These are phyloP conservation scores for Enteromius fasciolatus DNA, from an alignment of 2,797 vertebrate species.

Conservation along the genomic window DNA sequence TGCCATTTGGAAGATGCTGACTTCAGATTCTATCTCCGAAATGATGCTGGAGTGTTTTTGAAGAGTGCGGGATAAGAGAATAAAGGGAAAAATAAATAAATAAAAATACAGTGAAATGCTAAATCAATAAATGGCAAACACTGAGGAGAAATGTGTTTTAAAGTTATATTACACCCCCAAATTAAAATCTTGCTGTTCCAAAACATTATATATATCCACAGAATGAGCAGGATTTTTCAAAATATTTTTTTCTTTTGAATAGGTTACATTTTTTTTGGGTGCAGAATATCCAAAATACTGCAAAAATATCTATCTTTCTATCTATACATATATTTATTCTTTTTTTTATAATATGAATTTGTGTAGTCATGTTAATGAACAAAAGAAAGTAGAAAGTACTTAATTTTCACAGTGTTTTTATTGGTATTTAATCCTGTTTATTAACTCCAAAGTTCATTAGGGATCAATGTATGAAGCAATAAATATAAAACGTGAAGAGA, in stretches of 20 bases:
- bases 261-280: too few relatives aligned
- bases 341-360: background rate
- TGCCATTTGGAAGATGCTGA: background rate
- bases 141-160: background rate
- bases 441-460: slow-evolving; percentile 16
- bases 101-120: background rate
- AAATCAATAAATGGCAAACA: background rate
- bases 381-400: background rate
- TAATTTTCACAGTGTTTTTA: too few relatives aligned
- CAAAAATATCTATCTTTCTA: too few relatives aligned
- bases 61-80: background rate
- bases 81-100: background rate
- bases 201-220: background rate
- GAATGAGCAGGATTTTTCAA: background rate
- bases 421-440: background rate
- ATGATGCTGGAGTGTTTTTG: background rate
- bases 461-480: background rate
- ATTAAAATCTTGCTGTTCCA: background rate
- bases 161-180: background rate
- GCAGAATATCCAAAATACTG: too few relatives aligned
- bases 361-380: background rate
- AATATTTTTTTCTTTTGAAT: background rate
- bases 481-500: background rate
- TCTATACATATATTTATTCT: too few relatives aligned
- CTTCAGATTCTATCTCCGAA: background rate